These are phyloP conservation scores for Thumatha senex DNA, from an alignment of 2,888 invertebrate genomes.

Conservation along the genomic window DNA sequence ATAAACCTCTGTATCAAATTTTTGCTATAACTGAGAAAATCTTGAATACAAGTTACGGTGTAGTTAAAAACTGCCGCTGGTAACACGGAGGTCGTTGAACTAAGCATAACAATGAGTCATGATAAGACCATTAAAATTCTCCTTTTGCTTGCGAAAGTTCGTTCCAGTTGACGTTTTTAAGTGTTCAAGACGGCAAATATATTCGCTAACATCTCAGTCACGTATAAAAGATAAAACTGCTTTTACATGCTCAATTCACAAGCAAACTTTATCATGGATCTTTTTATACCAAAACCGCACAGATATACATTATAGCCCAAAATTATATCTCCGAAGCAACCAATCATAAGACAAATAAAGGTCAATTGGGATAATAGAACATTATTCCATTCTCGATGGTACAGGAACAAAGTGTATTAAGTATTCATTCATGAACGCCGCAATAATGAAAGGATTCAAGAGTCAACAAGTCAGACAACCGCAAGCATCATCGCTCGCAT, in stretches of 20 bases:
- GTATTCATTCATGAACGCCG: slow-evolving; percentile 54
- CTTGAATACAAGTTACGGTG: neutral
- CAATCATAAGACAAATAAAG: slow-evolving; percentile 33
- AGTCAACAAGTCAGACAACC: no score
- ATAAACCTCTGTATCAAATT: no score
- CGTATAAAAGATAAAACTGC: slow-evolving; percentile 46
- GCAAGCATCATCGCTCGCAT: no score
- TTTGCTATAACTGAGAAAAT: neutral
- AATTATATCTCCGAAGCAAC: slow-evolving; percentile 24
- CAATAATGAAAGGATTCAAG: slow-evolving; percentile 51
- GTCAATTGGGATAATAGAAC: slow-evolving; percentile 41
- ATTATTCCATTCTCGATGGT: slow-evolving; percentile 29
- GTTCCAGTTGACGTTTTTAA: slow-evolving; percentile 26
- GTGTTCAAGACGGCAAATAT: slow-evolving; percentile 39
- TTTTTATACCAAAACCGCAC: slow-evolving; percentile 18
- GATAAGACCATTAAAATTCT: slow-evolving; percentile 50
- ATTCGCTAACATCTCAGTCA: slow-evolving; percentile 44
- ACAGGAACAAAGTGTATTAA: slow-evolving; percentile 50
- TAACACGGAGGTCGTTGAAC: slow-evolving; percentile 70
- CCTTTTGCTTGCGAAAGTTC: slow-evolving; percentile 35
- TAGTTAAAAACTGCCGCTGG: slow-evolving; percentile 50
- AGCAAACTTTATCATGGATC: slow-evolving; percentile 35
- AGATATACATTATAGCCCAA: slow-evolving; percentile 10
- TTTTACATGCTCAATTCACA: slow-evolving; percentile 33
- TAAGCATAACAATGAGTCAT: slow-evolving; percentile 64